phyloP scores from a whole-genome alignment of 2,113 vertebrate genomes.

The Nycticebus coucang region DNA sequence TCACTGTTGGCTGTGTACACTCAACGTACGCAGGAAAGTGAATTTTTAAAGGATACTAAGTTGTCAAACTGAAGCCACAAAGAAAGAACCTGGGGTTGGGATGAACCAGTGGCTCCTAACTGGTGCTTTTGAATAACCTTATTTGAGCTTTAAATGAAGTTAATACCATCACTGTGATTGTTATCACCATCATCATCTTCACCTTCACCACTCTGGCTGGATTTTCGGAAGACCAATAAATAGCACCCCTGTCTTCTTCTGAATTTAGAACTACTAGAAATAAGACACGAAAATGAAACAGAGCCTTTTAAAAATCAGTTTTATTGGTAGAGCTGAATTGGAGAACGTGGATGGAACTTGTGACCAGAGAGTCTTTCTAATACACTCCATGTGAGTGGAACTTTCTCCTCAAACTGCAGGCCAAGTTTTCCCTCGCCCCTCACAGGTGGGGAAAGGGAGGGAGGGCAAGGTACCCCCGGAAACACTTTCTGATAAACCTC shows the following conservation, averaged over 20 bases:
- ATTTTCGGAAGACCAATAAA: not conserved
- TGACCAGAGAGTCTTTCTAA: not conserved
- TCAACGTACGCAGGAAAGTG: not conserved
- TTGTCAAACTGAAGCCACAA: not conserved
- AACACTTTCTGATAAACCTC: not conserved
- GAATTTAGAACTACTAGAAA: constrained; percentile 14
- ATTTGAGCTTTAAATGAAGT: not conserved
- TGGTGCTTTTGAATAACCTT: not conserved
- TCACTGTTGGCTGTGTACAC: not conserved
- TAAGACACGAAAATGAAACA: not conserved
- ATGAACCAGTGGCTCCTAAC: not conserved
- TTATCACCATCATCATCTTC: not conserved
- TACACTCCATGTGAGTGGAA: not conserved
- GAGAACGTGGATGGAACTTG: not conserved
- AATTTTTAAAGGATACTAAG: constrained; percentile 37
- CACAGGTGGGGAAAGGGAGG: not conserved
- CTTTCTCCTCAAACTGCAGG: too few species aligned
- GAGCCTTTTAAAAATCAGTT: not conserved
- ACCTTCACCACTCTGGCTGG: not conserved
- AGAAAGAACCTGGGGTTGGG: not conserved
- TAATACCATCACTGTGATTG: not conserved
- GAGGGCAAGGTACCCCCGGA: not conserved
- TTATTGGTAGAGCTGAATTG: not conserved
- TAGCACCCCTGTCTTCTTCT: not conserved
- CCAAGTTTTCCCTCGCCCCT: not conserved